phyloP scores from a whole-genome alignment of 2,797 vertebrate species.

The Natrix natrix region DNA sequence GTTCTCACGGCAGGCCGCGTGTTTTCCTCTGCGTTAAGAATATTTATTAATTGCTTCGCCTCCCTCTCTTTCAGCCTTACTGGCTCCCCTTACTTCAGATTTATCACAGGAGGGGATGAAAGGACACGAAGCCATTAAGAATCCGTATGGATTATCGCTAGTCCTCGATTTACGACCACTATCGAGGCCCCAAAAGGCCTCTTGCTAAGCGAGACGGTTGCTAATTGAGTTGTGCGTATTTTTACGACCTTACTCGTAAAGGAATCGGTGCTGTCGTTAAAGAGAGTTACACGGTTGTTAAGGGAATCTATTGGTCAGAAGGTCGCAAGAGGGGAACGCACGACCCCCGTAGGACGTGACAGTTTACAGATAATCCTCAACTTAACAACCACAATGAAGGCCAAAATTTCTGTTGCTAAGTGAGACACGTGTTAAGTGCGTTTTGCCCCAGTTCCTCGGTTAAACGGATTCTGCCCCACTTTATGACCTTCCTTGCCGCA shows the following conservation, averaged over 20 bases:
- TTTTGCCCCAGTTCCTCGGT: no score
- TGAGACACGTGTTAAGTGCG: no score
- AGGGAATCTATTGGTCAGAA: not conserved
- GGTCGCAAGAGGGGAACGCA: not conserved
- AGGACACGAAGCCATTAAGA: not conserved
- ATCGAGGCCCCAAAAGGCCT: not conserved
- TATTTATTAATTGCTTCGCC: not conserved
- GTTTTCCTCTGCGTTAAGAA: not conserved
- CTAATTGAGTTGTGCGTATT: not conserved
- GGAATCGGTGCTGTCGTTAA: not conserved
- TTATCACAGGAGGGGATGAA: not conserved
- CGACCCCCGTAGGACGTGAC: not conserved
- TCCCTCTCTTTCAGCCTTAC: not conserved
- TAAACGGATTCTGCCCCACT: no score
- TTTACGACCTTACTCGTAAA: not conserved
- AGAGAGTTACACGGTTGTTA: not conserved
- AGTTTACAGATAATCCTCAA: no score
- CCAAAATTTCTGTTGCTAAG: no score
- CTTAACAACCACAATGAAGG: no score
- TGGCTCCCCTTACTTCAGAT: not conserved
- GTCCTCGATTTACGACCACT: not conserved
- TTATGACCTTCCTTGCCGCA: no score
- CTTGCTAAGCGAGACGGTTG: not conserved
- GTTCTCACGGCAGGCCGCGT: not conserved
- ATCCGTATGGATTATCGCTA: accelerated